Evolutionary conservation across 2,888 invertebrate genomes (phyloP), one percentile per base, ranked within the genome.

Genomic region (Mythimna albipuncta): DNA sequence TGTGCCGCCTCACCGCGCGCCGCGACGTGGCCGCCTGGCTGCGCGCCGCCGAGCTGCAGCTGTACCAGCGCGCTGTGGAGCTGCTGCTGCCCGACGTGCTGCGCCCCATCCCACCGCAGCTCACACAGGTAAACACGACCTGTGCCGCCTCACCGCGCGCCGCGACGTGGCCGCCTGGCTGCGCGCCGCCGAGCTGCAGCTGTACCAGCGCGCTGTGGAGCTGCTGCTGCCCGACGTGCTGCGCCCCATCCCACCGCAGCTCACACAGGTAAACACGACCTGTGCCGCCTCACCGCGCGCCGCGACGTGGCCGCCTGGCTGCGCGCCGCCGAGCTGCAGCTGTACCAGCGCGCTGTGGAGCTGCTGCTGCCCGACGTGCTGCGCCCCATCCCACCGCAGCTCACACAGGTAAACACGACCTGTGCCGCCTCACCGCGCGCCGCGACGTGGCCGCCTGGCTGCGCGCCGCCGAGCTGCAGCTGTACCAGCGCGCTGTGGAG

Each of bases 51-150:
- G 99, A 99, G 95, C 98, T 98, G 91, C 97, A 98, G 83, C 99
- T 99, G 94, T 99, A 99, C 96, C 99, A 99, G 96, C 98, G 98
- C 91, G 97, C 99, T 85, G 99, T 99, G 13, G 99, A 99, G 94
- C 98, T 99, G 88, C 97, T 99, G 85, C 98, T 99, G 74, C 74
- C 74, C 11, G 74, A 75, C 38, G 74, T 75, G 16, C 70, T 75
- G 74, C 74, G 74, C 0, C 74, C 74, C 50, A 75, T 75, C 50
- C 74, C 74, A 50, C 77, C 74, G 61, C 54, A 55, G 52, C 73
- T 74, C n/a, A n/a, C n/a, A n/a, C n/a, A n/a, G n/a, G n/a, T n/a
- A n/a, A n/a, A n/a, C n/a, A n/a, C 92, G 97, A 98, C 87, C 98
- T 99, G 68, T 98, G 98, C 93, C 98, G 97, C 72, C 96, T 98